Base-by-base conservation (phyloP, 1,140 invertebrate genomes). In the Cepaea nemoralis region DNA sequence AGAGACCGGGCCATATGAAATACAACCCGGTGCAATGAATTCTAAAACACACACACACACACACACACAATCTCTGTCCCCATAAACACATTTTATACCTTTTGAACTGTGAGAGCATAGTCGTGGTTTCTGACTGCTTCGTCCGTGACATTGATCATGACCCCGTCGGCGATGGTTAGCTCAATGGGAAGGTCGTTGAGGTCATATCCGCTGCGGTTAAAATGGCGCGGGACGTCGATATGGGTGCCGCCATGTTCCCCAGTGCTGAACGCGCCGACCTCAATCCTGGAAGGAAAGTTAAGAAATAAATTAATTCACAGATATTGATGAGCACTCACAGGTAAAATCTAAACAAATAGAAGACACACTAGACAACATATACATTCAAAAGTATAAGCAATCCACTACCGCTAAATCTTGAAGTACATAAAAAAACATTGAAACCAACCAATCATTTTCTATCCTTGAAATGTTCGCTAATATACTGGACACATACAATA, bases 191-290 rank as follows among this genome's bases (percentile, higher is more conserved):
- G 10, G 31, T 78, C 77, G 10, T 42, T 69, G 1, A 78, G 77
- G 63, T 78, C 77, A 35, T 8, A 33, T 0, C 59, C 63, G 35
- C 10, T 39, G 1, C 6, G 59, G 77, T 2, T n/a, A 48, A 78
- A 78, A 63, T 78, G 77, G 0, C 77, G 59, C 14, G 77, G 77
- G 12, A 37, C 77, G 39, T 78, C 77, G 1, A 78, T 69, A 35
- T 78, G 77, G 63, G 77, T 78, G 0, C 77, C 77, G 1, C 77
- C 77, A 31, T 78, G 77, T 63, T 78, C 77, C 16, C 77, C 77
- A 12, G 50, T 63, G 31, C 27, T 40, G 63, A 69, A 78, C 0
- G 24, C 77, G 37, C 77, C 77, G 16, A 78, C 77, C 22, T 78
- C 77, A 33, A 78, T 69, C 77, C 77, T 78, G 37, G 31, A 69